Evolutionary conservation across 2,797 vertebrate species (phyloP), one percentile per base, ranked within the genome.

Genomic region (Thaleichthys pacificus): DNA sequence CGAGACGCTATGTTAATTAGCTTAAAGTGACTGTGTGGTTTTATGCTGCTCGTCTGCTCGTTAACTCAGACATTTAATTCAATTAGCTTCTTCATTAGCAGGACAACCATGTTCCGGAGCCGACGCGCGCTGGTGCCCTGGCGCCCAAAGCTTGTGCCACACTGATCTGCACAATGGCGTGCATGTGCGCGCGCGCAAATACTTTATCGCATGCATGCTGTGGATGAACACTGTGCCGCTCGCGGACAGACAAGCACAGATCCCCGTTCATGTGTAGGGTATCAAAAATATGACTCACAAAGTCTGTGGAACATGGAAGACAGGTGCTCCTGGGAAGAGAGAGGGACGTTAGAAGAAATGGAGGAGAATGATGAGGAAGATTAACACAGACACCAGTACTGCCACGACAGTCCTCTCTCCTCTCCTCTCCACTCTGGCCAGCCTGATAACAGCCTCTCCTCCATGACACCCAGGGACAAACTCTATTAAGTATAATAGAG

Each of bases 11-110:
- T 97, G 96, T 98, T 98, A 99, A 99, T 99, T 98, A 97, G 96
- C 92, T 91, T 93, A 90, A 96, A 97, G 95, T 96, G 96, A 97
- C 96, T 95, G 94, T 95, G 93, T 95, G 95, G 95, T 97, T 97
- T 98, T 97, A 97, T 98, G 95, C 94, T 84, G 93, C 94, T 94
- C 94, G 89, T 96, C 94, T 92, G 92, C 96, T 97, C 96, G 96
- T 98, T 98, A 98, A 95, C 79, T 84, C 93, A 92, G 95, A 95
- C 95, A 96, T 97, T 98, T 98, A 96, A 98, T 99, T 99, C 96
- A 98, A 98, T 99, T 98, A 98, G 97, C 94, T 90, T 93, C 92
- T 94, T 96, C 97, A 97, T 98, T 98, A 98, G 97, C 95, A 91
- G 95, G 95, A 95, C 96, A 96, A 96, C 93, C 95, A 93, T 95